Evolutionary conservation across 2,113 vertebrate genomes (phyloP), one percentile per base, ranked within the genome.

Genomic region (Fregata magnificens): DNA sequence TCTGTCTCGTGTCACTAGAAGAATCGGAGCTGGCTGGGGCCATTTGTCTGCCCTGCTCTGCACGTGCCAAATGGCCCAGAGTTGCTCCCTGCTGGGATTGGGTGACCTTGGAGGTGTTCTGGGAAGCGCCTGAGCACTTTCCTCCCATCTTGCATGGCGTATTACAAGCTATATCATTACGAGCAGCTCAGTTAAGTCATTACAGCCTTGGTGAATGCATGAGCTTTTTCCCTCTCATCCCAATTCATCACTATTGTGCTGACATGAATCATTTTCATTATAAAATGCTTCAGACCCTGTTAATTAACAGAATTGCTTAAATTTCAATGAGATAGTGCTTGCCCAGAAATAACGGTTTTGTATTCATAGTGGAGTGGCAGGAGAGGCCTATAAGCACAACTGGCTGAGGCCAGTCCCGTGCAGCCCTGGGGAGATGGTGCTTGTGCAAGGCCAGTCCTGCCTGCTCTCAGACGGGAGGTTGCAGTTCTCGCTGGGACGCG

Each of bases 221-320:
- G 89, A 90, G 94, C 89, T 88, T 93, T 94, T 91, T 86, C 55
- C 50, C 77, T 93, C 93, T 95, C 94, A 91, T 97, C 91, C 84
- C 95, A 94, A 95, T 96, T 96, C 95, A 88, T 97, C 93, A 89
- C 89, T 94, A 90, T 94, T 95, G 88, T 86, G 93, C 94, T 93
- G 96, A 97, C 96, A 93, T 97, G 90, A 93, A 96, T 97, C 63
- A 95, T 86, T 97, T 97, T 95, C 94, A 95, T 97, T 96, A 97
- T 95, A 88, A 96, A 97, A 95, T 86, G 91, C 95, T 97, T 94
- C 95, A 95, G 93, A 93, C 91, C 94, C 92, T 4, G 71, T 95
- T 97, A 97, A 97, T 97, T 97, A 96, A 94, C 91, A 88, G 94
- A 95, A 97, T 96, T 93, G 93, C 94, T 96, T 90, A 94, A 94